A percentile compares a stretch with the other conserved stretches of the same genome.
Evolutionary conservation across 2,113 vertebrate species (phyloP).

Genomic region (Cephalopholis sonnerati): DNA sequence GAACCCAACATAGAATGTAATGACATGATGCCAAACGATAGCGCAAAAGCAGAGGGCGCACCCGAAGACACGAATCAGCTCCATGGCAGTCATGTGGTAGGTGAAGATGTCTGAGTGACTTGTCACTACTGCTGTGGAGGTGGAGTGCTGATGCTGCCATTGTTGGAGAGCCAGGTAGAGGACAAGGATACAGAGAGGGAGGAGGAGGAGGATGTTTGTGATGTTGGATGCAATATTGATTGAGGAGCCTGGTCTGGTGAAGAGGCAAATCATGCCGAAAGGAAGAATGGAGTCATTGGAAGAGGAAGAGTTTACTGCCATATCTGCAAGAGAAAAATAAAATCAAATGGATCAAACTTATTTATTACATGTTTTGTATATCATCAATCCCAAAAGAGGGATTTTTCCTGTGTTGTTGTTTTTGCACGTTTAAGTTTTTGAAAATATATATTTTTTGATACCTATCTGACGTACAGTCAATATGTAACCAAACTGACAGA

Average conservation of each 20-base stretch:
- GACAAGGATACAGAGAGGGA: constrained; percentile 20
- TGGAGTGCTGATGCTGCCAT: neutral
- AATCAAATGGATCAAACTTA: no score
- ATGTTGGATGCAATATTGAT: no score
- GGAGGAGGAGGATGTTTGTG: neutral
- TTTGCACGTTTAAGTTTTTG: no score
- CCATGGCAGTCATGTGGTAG: neutral
- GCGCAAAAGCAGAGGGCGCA: neutral
- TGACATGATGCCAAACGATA: rapidly evolving
- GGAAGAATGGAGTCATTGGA: neutral
- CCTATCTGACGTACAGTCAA: no score
- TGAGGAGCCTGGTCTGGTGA: neutral
- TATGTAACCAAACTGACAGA: no score
- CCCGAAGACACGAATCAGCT: neutral
- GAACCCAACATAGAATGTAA: rapidly evolving
- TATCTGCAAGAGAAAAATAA: neutral
- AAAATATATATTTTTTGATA: no score
- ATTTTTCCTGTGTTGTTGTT: no score
- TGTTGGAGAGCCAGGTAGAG: neutral
- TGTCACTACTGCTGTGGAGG: neutral
- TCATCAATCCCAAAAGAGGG: no score
- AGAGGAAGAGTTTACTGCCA: neutral
- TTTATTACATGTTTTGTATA: no score
- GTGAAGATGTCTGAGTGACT: constrained; percentile 13
- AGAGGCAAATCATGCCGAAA: neutral